Conservation (phyloP, 1,140 invertebrate species). For the Aphelinus certus region DNA sequence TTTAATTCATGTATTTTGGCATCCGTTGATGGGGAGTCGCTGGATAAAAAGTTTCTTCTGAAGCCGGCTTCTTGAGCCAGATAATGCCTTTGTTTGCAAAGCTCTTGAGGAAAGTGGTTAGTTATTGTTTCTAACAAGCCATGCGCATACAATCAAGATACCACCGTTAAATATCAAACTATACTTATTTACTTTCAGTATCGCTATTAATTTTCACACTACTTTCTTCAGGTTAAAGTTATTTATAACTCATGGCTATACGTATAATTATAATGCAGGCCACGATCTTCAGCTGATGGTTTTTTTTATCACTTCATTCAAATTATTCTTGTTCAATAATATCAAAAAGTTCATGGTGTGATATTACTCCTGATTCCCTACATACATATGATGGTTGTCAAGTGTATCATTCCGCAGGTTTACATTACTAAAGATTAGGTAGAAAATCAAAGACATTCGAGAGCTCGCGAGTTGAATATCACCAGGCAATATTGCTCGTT, state of each 20-base stretch:
- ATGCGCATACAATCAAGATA: neutral
- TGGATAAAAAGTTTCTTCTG: neutral
- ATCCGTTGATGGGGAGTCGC: too few species aligned
- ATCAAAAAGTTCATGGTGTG: conserved; percentile 26
- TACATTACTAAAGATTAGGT: conserved; percentile 44
- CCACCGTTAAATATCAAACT: too few species aligned
- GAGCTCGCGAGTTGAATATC: conserved; percentile 12
- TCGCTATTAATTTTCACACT: too few species aligned
- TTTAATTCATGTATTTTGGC: conserved; percentile 29
- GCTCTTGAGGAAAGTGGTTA: conserved; percentile 6
- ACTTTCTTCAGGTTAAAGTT: too few species aligned
- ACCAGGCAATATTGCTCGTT: conserved; percentile 46
- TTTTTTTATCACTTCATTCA: neutral
- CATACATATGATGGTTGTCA: neutral
- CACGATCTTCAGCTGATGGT: too few species aligned
- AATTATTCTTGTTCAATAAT: neutral
- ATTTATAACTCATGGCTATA: too few species aligned
- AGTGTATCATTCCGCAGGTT: conserved; percentile 38
- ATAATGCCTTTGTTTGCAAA: neutral
- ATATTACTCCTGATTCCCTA: neutral
- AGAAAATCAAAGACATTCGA: conserved; percentile 43
- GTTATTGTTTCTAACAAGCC: conserved; percentile 22
- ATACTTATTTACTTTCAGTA: too few species aligned
- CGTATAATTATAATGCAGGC: too few species aligned
- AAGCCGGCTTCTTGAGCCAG: neutral